Conservation (phyloP, 2,113 vertebrate species). For the Oncorhynchus masou region DNA sequence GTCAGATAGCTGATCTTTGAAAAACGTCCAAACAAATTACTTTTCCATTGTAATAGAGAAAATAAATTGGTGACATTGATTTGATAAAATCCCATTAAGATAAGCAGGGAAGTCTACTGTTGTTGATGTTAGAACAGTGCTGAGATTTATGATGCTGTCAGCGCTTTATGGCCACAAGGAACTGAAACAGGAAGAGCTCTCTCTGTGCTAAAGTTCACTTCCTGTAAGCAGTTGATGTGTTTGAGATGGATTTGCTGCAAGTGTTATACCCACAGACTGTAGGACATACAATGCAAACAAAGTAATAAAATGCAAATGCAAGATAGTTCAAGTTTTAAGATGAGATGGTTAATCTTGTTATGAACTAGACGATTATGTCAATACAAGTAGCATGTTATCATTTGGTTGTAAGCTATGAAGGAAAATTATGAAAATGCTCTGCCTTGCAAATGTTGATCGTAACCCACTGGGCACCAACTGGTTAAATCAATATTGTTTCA, state of each 20-base stretch:
- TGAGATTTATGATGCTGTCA: conserved; percentile 32
- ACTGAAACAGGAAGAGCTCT: conserved; percentile 14
- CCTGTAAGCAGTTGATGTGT: neutral
- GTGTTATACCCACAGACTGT: neutral
- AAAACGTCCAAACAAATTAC: conserved; percentile 40
- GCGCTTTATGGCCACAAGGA: conserved; percentile 21
- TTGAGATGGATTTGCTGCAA: neutral
- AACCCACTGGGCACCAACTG: too few species aligned
- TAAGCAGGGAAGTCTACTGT: neutral
- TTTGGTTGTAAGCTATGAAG: too few species aligned
- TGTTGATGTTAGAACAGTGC: conserved; percentile 5
- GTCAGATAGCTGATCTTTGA: conserved; percentile 28
- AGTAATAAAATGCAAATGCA: neutral
- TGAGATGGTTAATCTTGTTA: neutral
- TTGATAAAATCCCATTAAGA: conserved; percentile 24
- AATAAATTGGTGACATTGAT: conserved; percentile 32
- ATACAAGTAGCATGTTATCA: neutral
- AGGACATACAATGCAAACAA: neutral
- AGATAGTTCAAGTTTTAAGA: neutral
- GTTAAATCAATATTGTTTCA: too few species aligned
- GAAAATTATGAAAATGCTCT: too few species aligned
- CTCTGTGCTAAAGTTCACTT: conserved; percentile 37
- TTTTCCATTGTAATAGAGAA: conserved; percentile 47
- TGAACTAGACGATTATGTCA: neutral
- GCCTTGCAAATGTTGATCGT: too few species aligned